Evolutionary conservation across 2,113 vertebrate species (phyloP).

Genomic region (Pygoscelis adeliae): DNA sequence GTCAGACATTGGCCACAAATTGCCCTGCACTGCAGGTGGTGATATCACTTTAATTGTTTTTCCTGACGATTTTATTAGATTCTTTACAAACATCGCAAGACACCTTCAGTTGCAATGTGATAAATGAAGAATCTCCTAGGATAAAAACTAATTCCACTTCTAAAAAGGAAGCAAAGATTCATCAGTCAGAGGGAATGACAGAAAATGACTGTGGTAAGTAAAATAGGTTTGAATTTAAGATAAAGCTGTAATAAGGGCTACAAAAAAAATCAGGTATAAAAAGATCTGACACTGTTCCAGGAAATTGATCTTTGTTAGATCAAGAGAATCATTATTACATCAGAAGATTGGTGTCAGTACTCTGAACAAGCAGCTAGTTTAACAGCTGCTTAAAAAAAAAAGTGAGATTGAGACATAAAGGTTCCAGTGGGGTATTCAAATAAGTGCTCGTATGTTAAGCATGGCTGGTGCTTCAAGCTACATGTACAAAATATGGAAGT

Average conservation of each 20-base stretch:
- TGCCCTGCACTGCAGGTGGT: neutral
- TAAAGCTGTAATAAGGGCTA: neutral
- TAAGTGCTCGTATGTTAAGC: neutral
- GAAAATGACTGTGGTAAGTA: conserved; percentile 14
- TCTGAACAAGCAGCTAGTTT: neutral
- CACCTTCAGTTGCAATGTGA: neutral
- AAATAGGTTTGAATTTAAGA: neutral
- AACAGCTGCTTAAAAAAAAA: neutral
- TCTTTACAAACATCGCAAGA: neutral
- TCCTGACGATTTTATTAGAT: neutral
- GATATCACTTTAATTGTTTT: neutral
- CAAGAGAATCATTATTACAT: neutral
- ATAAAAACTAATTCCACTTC: neutral
- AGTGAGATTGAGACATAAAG: neutral
- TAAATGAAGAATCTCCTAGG: neutral
- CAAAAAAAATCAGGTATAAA: neutral
- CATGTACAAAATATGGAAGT: neutral
- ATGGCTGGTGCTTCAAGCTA: no score
- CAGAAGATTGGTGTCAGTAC: neutral
- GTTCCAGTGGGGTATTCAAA: neutral
- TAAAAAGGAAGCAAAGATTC: neutral
- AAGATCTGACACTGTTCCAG: neutral
- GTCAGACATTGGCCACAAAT: neutral
- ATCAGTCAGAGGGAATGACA: neutral
- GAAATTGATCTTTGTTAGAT: neutral